Conservation (phyloP, 2,888 invertebrate genomes). For the Phyllotreta striolata region DNA sequence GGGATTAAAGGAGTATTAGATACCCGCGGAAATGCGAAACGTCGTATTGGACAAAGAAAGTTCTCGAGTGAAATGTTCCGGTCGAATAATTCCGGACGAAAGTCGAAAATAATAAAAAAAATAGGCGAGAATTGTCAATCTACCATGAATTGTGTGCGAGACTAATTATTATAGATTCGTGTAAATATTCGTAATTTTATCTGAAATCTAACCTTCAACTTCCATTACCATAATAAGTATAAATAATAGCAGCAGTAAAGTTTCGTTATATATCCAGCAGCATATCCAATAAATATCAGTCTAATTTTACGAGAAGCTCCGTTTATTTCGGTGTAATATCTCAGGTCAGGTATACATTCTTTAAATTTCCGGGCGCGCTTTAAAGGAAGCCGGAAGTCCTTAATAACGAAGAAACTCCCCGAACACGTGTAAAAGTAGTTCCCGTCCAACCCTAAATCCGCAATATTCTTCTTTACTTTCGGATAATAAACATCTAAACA, state of each 20-base stretch:
- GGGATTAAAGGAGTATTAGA: constrained; percentile 34
- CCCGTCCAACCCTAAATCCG: constrained; percentile 29
- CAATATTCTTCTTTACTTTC: constrained; percentile 36
- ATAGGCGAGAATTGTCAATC: no score
- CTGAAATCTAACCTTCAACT: no score
- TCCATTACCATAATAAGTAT: no score
- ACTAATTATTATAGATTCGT: no score
- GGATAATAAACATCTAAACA: constrained; percentile 47
- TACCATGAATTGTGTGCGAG: no score
- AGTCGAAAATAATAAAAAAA: no score
- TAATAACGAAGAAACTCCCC: constrained; percentile 31
- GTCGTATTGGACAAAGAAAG: constrained; percentile 32
- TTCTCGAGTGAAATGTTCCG: constrained; percentile 27
- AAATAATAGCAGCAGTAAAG: no score
- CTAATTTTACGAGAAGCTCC: no score
- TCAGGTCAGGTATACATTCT: neutral
- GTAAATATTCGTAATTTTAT: no score
- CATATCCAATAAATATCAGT: no score
- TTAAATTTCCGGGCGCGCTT: constrained; percentile 7
- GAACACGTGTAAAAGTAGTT: constrained; percentile 34
- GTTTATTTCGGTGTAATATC: no score
- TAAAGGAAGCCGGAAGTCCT: constrained; percentile 25
- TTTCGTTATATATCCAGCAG: no score
- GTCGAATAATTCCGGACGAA: constrained; percentile 10
- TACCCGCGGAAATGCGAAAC: constrained; percentile 34